These are phyloP conservation scores for Caenorhabditis sulstoni DNA, from an alignment of 2,888 invertebrate species.

Conservation along the genomic window DNA sequence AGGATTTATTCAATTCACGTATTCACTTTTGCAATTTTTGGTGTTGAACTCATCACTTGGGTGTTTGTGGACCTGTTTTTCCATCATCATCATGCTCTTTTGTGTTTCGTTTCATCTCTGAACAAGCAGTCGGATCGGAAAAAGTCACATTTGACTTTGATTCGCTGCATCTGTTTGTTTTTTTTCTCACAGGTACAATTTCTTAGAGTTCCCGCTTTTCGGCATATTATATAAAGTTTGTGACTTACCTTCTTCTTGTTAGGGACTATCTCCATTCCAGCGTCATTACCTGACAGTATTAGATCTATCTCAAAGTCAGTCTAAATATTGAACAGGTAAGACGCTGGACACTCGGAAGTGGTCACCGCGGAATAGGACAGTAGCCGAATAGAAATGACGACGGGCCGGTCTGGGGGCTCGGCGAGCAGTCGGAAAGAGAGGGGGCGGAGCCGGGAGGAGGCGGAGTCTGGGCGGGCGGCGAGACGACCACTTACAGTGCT, in stretches of 20 bases:
- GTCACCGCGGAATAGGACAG: conserved; percentile 46
- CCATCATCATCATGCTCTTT: conserved; percentile 19
- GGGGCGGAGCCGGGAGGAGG: conserved; percentile 28
- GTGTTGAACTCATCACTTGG: conserved; percentile 11
- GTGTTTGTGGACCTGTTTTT: conserved; percentile 1
- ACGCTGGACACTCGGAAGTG: conserved; percentile 46
- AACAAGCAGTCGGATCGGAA: not conserved
- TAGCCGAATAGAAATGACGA: conserved; percentile 42
- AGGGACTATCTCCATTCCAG: conserved; percentile 22
- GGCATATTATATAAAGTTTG: not conserved
- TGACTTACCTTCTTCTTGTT: not conserved
- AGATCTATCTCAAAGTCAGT: conserved; percentile 35
- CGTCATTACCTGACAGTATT: conserved; percentile 68
- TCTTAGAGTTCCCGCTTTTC: too few relatives aligned
- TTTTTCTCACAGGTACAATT: not conserved
- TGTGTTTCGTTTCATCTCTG: conserved; percentile 6
- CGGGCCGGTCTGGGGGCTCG: conserved; percentile 1
- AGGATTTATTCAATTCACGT: not conserved
- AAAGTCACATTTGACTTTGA: too few relatives aligned
- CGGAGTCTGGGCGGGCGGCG: conserved; percentile 12
- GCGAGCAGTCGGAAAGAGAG: conserved; percentile 19
- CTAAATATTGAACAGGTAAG: conserved; percentile 64
- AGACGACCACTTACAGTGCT: conserved; percentile 51
- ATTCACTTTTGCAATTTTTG: not conserved
- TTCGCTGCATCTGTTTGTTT: not conserved